Base-by-base conservation (phyloP, 2,888 invertebrate genomes). In the Drosophila mimica region DNA sequence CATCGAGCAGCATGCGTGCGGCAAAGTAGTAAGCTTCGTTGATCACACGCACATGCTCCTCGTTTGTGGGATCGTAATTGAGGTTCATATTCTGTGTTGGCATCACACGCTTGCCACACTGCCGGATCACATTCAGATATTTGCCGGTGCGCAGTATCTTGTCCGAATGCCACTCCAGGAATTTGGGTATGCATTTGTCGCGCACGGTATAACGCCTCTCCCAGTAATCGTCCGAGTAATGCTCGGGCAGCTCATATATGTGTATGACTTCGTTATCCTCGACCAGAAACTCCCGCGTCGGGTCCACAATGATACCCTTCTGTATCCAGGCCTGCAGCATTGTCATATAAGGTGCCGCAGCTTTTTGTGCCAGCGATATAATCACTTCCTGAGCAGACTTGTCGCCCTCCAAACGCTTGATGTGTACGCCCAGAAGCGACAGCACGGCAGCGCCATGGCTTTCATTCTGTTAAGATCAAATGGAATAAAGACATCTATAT, bases 221-320 rank as follows among this genome's bases (percentile, higher is more conserved):
- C 99, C 99, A 99, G 92, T 98, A 99, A 93, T 97, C 98, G 11
- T 98, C 98, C 1, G 98, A 98, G 92, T 98, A 98, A 92, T 96
- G 96, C 89, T 96, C 95, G 0, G 97, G 97, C 74, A 97, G 94
- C 89, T 97, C 97, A 91, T 96, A 96, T 82, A 96, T 96, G 91
- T 97, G 96, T 60, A 97, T 95, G 5, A 96, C 94, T 93, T 97
- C 97, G 92, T 98, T 97, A 91, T 98, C 98, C 93, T 97, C 97
- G 28, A 99, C 97, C 91, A 98, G 95, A 93, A 99, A 98, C 94
- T 97, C 94, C 94, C 96, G 98, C 89, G 97, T 97, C 0, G 98
- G 98, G 93, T 99, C 99, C 62, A 96, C 95, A 82, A 99, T 98
- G 53, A 98, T 96, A 63, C 99, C 99, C 93, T 97, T 97, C 91